Evolutionary conservation across 2,888 invertebrate genomes (phyloP).

Genomic region (Uloborus plumipes): DNA sequence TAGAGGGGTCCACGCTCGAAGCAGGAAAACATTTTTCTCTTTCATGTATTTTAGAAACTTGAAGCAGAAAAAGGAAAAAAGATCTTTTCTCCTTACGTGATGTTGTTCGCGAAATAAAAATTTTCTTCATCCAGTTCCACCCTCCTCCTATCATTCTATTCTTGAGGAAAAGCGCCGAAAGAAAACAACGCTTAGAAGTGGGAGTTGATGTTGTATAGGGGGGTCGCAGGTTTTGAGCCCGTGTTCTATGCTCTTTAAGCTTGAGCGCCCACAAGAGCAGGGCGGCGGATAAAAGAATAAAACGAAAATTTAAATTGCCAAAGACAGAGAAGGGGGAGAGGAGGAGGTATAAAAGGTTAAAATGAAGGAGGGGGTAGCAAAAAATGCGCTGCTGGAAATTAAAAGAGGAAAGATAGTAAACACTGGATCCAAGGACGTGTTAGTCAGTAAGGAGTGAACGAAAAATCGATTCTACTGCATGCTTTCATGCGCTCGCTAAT

Average conservation of each 20-base stretch:
- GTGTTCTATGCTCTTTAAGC: slow-evolving; percentile 60
- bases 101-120: slow-evolving; percentile 50
- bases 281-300: slow-evolving; percentile 57
- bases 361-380: slow-evolving; percentile 33
- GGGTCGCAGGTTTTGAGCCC: slow-evolving; percentile 2
- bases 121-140: slow-evolving; percentile 26
- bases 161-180: slow-evolving; percentile 29
- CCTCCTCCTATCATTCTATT: slow-evolving; percentile 3
- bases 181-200: slow-evolving; percentile 31
- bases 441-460: slow-evolving; percentile 33
- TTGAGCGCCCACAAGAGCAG: slow-evolving; percentile 29
- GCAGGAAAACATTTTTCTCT: slow-evolving; percentile 47
- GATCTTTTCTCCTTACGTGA: slow-evolving; percentile 53
- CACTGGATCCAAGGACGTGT: slow-evolving; percentile 47
- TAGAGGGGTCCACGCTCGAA: slow-evolving; percentile 36
- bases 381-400: slow-evolving; percentile 56
- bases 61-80: slow-evolving; percentile 34
- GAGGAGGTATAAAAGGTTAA: slow-evolving; percentile 50
- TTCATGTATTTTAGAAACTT: slow-evolving; percentile 39
- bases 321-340: slow-evolving; percentile 44
- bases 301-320: slow-evolving; percentile 62
- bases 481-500: slow-evolving; percentile 43
- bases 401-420: slow-evolving; percentile 63
- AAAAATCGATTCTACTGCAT: slow-evolving; percentile 54
- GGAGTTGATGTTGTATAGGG: slow-evolving; percentile 17